phyloP scores from a whole-genome alignment of 2,888 invertebrate genomes.

The Platycheirus albimanus region DNA sequence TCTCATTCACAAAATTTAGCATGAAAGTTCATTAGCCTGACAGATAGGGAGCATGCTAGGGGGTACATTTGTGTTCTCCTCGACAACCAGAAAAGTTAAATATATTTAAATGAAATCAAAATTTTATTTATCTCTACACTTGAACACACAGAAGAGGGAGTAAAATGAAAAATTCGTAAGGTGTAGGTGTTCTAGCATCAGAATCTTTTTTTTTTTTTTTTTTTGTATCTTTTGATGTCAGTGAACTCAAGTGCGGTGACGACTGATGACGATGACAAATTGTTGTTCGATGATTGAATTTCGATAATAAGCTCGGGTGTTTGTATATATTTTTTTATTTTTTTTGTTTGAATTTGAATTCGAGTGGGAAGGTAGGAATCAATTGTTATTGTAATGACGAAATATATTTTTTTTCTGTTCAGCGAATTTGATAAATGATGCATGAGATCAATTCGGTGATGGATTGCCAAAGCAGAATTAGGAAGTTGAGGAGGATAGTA shows the following conservation, averaged over 20 bases:
- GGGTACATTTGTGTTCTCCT: background rate
- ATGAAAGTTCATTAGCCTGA: constrained; percentile 36
- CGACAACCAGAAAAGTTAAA: constrained; percentile 9
- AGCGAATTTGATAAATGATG: constrained; percentile 23
- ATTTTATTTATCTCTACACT: too few species aligned
- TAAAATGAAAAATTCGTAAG: background rate
- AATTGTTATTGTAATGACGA: constrained; percentile 30
- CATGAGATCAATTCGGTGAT: constrained; percentile 3
- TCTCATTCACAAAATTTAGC: constrained; percentile 22
- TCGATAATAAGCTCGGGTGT: constrained; percentile 35
- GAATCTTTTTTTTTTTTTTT: constrained; percentile 9
- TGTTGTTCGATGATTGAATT: constrained; percentile 53
- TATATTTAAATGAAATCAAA: constrained; percentile 60
- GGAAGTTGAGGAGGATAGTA: background rate
- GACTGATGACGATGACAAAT: constrained; percentile 65
- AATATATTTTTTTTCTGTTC: constrained; percentile 8
- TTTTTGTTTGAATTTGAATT: constrained; percentile 2
- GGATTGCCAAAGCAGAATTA: background rate
- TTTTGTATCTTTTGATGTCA: constrained; percentile 45
- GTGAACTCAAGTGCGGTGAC: constrained; percentile 43
- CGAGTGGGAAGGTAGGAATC: constrained; percentile 4
- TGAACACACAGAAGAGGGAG: constrained; percentile 6
- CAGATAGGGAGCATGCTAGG: background rate
- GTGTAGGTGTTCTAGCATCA: constrained; percentile 32
- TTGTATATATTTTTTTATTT: background rate